These are phyloP conservation scores for Lissonota sp. DNA, from an alignment of 2,888 invertebrate species.

Conservation along the genomic window DNA sequence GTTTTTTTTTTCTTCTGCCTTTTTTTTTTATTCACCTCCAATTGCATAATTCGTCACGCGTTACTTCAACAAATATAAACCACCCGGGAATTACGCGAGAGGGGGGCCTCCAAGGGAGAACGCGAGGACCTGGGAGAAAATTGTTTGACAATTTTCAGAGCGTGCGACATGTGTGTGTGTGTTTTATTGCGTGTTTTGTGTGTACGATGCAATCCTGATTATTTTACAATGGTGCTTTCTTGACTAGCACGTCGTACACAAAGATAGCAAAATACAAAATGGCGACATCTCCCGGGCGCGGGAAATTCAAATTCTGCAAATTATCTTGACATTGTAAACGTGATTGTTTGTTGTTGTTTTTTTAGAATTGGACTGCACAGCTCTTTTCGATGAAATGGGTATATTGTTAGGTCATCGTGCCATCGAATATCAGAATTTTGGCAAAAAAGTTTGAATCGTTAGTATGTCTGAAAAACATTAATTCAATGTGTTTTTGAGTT, in stretches of 20 bases:
- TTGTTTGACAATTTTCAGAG: slow-evolving; percentile 30
- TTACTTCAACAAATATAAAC: slow-evolving; percentile 78
- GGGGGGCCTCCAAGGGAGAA: neutral
- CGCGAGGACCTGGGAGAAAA: slow-evolving; percentile 5
- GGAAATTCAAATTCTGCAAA: slow-evolving; percentile 60
- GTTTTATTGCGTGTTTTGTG: slow-evolving; percentile 66
- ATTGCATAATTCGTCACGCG: slow-evolving; percentile 79
- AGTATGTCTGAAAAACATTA: no score
- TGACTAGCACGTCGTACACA: slow-evolving; percentile 78
- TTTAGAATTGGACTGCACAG: neutral
- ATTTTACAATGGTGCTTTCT: slow-evolving; percentile 76
- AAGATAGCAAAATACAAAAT: slow-evolving; percentile 21
- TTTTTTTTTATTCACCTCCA: slow-evolving; percentile 72
- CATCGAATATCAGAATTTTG: no score
- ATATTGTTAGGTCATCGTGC: no score
- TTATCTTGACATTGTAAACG: neutral
- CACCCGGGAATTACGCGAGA: slow-evolving; percentile 14
- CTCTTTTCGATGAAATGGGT: no score
- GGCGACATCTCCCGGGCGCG: slow-evolving; percentile 64
- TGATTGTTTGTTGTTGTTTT: neutral
- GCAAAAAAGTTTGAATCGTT: no score
- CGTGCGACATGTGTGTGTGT: slow-evolving; percentile 62
- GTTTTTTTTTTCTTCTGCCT: slow-evolving; percentile 63
- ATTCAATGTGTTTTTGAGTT: no score
- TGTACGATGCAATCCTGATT: slow-evolving; percentile 75